Evolutionary conservation across 1,140 invertebrate species (phyloP).

Genomic region (Gryon sp.): DNA sequence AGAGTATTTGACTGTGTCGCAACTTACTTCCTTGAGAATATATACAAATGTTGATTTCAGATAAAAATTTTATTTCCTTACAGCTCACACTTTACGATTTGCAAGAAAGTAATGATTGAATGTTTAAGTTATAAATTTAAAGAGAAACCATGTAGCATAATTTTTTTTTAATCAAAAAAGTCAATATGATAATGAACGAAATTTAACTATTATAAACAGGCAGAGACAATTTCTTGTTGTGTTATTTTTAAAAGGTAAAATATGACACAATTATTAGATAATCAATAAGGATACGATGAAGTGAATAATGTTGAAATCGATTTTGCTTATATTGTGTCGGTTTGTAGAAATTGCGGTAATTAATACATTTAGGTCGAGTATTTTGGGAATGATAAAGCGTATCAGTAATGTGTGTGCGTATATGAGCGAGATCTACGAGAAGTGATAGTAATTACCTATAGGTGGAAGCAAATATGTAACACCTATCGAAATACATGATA

Average conservation of each 20-base stretch:
- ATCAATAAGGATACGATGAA: too few relatives aligned
- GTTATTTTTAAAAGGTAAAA: too few relatives aligned
- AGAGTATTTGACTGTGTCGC: background rate
- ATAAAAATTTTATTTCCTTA: background rate
- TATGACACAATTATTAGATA: too few relatives aligned
- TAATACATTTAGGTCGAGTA: conserved; percentile 32
- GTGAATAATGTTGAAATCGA: conserved; percentile 16
- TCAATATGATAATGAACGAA: too few relatives aligned
- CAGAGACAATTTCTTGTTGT: too few relatives aligned
- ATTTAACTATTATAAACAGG: too few relatives aligned
- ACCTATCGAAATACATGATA: conserved; percentile 35
- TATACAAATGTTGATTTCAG: background rate
- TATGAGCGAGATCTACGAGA: background rate
- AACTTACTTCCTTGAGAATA: conserved; percentile 11
- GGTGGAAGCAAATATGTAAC: conserved; percentile 40
- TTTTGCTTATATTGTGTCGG: conserved; percentile 4
- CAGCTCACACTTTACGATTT: background rate
- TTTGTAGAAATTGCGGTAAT: conserved; percentile 4
- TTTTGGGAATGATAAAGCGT: conserved; percentile 40
- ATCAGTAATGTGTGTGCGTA: conserved; percentile 20
- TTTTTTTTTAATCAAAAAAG: too few relatives aligned
- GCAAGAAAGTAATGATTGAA: background rate
- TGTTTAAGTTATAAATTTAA: too few relatives aligned
- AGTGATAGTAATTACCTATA: conserved; percentile 49
- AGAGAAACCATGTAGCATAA: too few relatives aligned